These are phyloP conservation scores for Drosophila demipolita DNA, from an alignment of 2,888 invertebrate genomes.

Conservation along the genomic window DNA sequence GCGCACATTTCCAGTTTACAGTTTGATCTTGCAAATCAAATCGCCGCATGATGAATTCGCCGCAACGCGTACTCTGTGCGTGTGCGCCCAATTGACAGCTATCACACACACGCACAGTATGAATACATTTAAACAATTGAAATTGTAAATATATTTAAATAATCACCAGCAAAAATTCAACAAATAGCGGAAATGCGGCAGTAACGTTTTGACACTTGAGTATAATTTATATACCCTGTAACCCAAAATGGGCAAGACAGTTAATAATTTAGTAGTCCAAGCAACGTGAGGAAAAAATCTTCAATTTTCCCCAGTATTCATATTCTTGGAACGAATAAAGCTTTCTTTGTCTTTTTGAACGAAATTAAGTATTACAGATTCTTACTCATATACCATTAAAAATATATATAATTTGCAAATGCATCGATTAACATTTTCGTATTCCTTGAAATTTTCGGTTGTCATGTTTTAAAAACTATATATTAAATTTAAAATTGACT, in stretches of 20 bases:
- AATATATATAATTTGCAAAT: background rate
- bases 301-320: constrained; percentile 1
- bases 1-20: constrained; percentile 66
- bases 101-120: constrained; percentile 6
- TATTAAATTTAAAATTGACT: background rate
- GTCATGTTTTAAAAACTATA: background rate
- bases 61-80: constrained; percentile 35
- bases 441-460: background rate
- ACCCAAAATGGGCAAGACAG: constrained; percentile 25
- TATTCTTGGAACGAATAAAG: constrained; percentile 5
- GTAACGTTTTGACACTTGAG: constrained; percentile 23
- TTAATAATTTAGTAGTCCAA: constrained; percentile 21
- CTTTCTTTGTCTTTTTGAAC: background rate
- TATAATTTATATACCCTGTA: constrained; percentile 41
- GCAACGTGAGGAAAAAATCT: constrained; percentile 6
- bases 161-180: constrained; percentile 36
- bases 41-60: constrained; percentile 43
- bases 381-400: background rate
- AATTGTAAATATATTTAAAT: constrained; percentile 40
- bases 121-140: constrained; percentile 46
- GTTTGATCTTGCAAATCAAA: constrained; percentile 32
- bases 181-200: constrained; percentile 60
- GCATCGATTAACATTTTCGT: background rate
- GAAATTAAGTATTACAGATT: background rate
- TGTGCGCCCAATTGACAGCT: constrained; percentile 46